Base-by-base conservation (phyloP, 1,140 invertebrate genomes). In the Bathynomus jamesi region DNA sequence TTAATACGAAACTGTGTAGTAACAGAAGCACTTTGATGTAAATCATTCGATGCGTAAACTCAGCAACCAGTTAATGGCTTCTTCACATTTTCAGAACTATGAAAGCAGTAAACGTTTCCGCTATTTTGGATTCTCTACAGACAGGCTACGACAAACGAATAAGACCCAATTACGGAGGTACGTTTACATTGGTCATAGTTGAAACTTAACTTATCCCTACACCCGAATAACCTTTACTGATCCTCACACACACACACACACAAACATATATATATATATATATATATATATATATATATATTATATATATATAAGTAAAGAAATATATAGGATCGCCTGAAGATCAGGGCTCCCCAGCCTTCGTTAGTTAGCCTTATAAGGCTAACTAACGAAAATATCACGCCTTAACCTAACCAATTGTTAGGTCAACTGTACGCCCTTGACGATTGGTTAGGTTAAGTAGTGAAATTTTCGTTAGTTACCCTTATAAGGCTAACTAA, bases 71-170 rank as follows among this genome's bases (percentile, higher is more conserved):
- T n/a, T n/a, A n/a, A n/a, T n/a, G n/a, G 11, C 62, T 53, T 76
- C 27, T 71, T 72, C 69, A 69, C 65, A 1, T 53, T 21, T 53
- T 21, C 69, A 72, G 74, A 29, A 67, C 28, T 28, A 72, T 74
- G 69, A 78, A 74, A 78, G 91, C 92, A 82, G 91, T 93, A 80
- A 95, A 95, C 85, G 94, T 96, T 85, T 94, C 93, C 73, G 90
- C 90, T 80, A 95, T 95, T 81, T 85, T 96, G 82, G 92, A 96
- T 85, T 93, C 91, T 77, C 91, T 95, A 83, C 93, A 91, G 82
- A 89, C 91, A 82, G 94, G 91, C 85, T 97, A 97, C 85, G 95
- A 97, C 87, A 96, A 96, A 89, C 89, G 95, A 89, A 91, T 97
- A 87, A 91, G 94, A 86, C 95, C 95, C 81, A 95, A 95, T 85